phyloP scores from a whole-genome alignment of 2,113 vertebrate genomes.

The Apodemus sylvaticus region DNA sequence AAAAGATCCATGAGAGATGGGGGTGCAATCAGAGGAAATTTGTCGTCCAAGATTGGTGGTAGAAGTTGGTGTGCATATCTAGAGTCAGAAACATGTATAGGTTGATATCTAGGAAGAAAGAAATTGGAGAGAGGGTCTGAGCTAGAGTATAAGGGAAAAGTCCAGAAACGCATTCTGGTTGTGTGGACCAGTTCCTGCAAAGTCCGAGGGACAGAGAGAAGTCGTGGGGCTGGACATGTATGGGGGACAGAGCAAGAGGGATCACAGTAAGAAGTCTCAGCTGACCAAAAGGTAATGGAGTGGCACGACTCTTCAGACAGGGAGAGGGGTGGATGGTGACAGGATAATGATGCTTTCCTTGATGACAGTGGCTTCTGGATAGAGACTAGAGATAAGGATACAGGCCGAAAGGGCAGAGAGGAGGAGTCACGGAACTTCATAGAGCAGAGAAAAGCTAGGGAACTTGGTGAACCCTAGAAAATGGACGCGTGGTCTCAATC shows the following conservation, averaged over 20 bases:
- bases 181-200: background rate
- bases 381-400: background rate
- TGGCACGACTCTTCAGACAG: background rate
- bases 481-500: background rate
- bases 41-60: background rate
- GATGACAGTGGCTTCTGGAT: background rate
- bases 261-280: background rate
- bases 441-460: too few species aligned
- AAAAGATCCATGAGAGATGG: too few species aligned
- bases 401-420: background rate
- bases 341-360: background rate
- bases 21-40: too few species aligned
- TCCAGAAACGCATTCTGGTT: background rate
- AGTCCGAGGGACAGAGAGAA: background rate
- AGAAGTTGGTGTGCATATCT: too few species aligned
- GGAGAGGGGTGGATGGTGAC: rapidly evolving
- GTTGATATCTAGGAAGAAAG: background rate
- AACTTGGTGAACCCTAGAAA: background rate
- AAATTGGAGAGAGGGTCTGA: background rate
- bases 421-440: too few species aligned
- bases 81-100: background rate
- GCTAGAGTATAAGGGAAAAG: too few species aligned
- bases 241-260: background rate
- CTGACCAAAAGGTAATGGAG: background rate
- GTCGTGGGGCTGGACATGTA: background rate